Evolutionary conservation across 2,888 invertebrate genomes (phyloP).

Genomic region (Cheilosia soror): DNA sequence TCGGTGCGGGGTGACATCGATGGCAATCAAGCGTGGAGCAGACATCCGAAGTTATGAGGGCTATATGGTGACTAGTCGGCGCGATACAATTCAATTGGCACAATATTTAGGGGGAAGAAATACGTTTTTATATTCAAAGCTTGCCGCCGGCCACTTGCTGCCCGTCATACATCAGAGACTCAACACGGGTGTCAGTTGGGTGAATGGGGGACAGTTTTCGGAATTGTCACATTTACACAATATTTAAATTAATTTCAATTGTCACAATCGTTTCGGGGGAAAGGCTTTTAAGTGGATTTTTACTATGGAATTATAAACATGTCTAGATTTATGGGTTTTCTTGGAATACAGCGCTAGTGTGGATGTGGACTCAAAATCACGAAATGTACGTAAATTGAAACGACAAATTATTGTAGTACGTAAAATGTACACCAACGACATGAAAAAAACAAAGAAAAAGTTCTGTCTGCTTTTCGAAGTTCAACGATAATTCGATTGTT

Average conservation of each 20-base stretch:
- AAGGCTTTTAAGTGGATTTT: constrained; percentile 7
- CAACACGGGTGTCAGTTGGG: constrained; percentile 52
- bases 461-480: too few species aligned
- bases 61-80: constrained; percentile 12
- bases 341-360: not conserved
- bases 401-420: too few species aligned
- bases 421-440: too few species aligned
- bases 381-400: too few species aligned
- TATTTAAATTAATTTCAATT: constrained; percentile 73
- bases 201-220: constrained; percentile 59
- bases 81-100: constrained; percentile 62
- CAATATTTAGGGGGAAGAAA: not conserved
- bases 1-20: constrained; percentile 38
- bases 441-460: too few species aligned
- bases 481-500: too few species aligned
- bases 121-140: constrained; percentile 52
- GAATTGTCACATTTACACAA: constrained; percentile 51
- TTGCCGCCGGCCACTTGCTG: constrained; percentile 37
- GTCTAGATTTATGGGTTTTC: constrained; percentile 27
- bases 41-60: constrained; percentile 43
- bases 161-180: constrained; percentile 40
- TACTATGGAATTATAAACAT: constrained; percentile 23
- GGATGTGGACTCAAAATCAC: too few species aligned
- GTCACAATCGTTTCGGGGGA: constrained; percentile 11
- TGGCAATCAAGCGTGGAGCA: constrained; percentile 46